Percentiles rank a stretch among this genome's conserved stretches.
These are phyloP conservation scores for Aptenodytes patagonicus DNA, from an alignment of 2,113 vertebrate species.

Conservation along the genomic window DNA sequence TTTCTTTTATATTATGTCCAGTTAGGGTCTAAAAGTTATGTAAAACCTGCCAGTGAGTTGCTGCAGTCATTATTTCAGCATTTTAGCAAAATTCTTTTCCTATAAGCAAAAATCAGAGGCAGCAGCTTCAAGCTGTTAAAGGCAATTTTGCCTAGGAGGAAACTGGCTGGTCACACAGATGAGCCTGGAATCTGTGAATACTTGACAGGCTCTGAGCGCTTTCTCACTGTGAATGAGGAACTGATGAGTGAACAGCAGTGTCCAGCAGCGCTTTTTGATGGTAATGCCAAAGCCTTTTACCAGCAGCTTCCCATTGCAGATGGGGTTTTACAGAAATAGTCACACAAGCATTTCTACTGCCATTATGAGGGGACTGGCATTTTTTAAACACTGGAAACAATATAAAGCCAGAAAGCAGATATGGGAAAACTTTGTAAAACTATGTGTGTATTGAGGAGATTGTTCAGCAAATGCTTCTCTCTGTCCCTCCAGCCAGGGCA, in stretches of 20 bases:
- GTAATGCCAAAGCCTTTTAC: slow-evolving; percentile 3
- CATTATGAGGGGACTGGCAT: neutral
- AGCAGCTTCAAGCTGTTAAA: slow-evolving; percentile 38
- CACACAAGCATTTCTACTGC: neutral
- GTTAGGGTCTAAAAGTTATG: neutral
- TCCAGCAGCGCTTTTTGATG: neutral
- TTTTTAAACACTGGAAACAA: neutral
- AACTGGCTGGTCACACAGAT: neutral
- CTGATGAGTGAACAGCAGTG: slow-evolving; percentile 41
- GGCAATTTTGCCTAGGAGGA: slow-evolving; percentile 15
- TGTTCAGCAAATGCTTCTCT: neutral
- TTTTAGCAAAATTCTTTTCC: neutral
- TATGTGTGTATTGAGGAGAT: neutral
- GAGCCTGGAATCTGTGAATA: neutral
- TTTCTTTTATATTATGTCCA: neutral
- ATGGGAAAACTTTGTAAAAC: neutral
- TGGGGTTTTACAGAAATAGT: neutral
- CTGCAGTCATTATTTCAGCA: neutral
- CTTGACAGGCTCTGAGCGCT: neutral
- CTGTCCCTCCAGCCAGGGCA: neutral
- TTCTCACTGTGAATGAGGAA: neutral
- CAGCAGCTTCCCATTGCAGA: neutral
- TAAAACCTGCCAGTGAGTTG: neutral
- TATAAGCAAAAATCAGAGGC: slow-evolving; percentile 17
- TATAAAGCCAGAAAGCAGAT: neutral